Percentiles rank a stretch among this genome's conserved stretches.
Conservation (phyloP, 2,113 vertebrate species). For the Anoplopoma fimbria region DNA sequence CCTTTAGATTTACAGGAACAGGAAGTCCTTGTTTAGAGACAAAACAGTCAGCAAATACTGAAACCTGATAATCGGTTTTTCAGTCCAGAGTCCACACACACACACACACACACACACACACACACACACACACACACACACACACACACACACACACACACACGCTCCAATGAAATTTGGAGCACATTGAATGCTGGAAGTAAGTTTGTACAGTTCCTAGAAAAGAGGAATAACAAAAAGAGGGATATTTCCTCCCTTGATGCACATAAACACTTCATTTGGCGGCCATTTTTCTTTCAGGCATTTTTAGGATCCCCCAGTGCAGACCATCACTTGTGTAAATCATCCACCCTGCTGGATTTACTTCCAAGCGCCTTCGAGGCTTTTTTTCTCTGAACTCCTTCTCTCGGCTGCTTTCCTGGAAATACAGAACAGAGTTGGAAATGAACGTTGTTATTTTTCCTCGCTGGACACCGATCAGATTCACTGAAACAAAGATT, state of each 20-base stretch:
- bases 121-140: too few species aligned
- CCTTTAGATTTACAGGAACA: too few species aligned
- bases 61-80: too few species aligned
- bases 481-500: too few species aligned
- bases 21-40: too few species aligned
- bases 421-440: conserved; percentile 12
- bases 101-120: too few species aligned
- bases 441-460: background rate
- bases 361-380: conserved; percentile 8
- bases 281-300: conserved; percentile 1
- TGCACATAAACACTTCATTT: conserved; percentile 5
- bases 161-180: too few species aligned
- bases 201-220: background rate
- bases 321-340: background rate
- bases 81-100: too few species aligned
- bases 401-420: conserved; percentile 19
- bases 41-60: too few species aligned
- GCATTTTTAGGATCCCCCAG: conserved; percentile 11
- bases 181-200: background rate
- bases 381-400: conserved; percentile 16
- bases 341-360: too few species aligned
- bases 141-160: too few species aligned
- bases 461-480: background rate
- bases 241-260: background rate
- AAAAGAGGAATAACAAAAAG: background rate